A percentile compares a stretch with the other conserved stretches of the same genome.
Evolutionary conservation across 2,113 vertebrate genomes (phyloP).

Genomic region (Centropus bengalensis): DNA sequence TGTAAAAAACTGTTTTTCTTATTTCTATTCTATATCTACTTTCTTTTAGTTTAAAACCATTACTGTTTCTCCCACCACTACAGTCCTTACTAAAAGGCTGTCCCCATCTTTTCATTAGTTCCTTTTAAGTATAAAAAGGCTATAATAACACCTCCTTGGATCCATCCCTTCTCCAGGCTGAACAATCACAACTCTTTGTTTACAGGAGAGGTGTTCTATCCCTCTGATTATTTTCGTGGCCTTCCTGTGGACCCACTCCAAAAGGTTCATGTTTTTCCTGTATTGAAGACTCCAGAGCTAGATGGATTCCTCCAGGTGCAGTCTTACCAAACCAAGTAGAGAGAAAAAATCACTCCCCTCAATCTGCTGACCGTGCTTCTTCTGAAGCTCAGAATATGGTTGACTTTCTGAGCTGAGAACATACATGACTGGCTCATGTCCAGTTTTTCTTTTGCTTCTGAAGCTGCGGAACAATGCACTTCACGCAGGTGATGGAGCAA

Average conservation of each 20-base stretch:
- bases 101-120: background rate
- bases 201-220: accelerated
- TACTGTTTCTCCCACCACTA: background rate
- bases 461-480: background rate
- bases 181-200: background rate
- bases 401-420: background rate
- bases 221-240: too few species aligned
- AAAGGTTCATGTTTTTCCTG: background rate
- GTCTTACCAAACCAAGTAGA: background rate
- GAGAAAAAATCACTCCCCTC: background rate
- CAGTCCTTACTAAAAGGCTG: background rate
- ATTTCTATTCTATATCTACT: background rate
- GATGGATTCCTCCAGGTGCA: accelerated
- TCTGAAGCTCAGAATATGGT: background rate
- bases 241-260: background rate
- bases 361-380: accelerated
- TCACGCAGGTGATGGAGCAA: background rate
- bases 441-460: background rate
- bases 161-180: background rate
- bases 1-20: background rate
- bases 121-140: background rate
- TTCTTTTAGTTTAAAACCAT: background rate
- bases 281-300: background rate
- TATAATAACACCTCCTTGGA: accelerated
- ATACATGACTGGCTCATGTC: background rate